phyloP scores from a whole-genome alignment of 2,113 vertebrate genomes.

The Physeter macrocephalus region DNA sequence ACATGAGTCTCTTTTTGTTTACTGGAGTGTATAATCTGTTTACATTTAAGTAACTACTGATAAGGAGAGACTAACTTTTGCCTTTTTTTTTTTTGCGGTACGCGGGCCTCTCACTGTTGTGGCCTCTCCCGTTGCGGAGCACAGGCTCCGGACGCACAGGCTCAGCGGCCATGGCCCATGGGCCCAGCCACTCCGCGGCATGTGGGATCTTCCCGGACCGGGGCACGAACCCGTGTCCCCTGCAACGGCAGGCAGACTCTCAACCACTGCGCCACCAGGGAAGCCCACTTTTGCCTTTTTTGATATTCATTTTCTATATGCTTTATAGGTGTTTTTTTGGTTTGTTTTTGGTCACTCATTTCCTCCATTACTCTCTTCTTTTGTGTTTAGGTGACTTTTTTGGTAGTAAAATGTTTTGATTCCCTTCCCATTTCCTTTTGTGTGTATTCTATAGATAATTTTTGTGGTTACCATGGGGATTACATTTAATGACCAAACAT shows the following conservation, averaged over 20 bases:
- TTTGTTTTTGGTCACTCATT: background rate
- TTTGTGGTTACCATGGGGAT: background rate
- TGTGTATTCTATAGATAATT: background rate
- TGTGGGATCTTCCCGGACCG: no score
- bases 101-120: no score
- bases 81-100: no score
- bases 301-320: background rate
- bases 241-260: no score
- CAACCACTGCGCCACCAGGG: no score
- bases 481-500: background rate
- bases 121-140: no score
- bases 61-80: background rate
- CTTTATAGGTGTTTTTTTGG: background rate
- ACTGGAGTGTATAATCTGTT: background rate
- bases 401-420: background rate
- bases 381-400: background rate
- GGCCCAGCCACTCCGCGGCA: no score
- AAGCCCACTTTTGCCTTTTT: background rate
- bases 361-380: background rate
- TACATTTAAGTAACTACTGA: background rate
- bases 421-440: background rate
- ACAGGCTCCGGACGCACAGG: no score
- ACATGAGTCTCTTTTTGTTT: background rate
- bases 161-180: no score
- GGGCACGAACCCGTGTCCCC: no score